Evolutionary conservation across 2,888 invertebrate genomes (phyloP), one percentile per base, ranked within the genome.

Genomic region (Phalera bucephala): DNA sequence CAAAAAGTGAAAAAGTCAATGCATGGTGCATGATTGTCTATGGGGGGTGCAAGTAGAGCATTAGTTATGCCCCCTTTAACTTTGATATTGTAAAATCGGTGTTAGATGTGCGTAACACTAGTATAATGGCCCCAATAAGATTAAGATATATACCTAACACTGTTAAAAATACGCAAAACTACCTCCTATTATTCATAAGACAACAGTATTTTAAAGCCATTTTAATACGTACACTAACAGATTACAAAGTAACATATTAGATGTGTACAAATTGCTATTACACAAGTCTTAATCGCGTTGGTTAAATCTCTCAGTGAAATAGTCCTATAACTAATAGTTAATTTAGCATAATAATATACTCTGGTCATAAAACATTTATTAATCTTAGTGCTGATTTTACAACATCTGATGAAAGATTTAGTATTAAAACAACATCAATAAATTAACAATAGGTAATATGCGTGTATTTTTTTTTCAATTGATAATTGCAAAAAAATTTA

Each of bases 71-170:
- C 46, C 40, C 36, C 30, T 10, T 39, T 37, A 32, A 44, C 34
- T 36, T 52, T 23, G 40, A 44, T 61, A 45, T 55, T 58, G 52
- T 54, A 26, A 50, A 47, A 57, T 67, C 48, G 53, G 48, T 67
- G 67, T 72, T 68, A 64, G 59, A 45, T 53, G 46, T 56, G 52
- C 51, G 42, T 58, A 54, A 52, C 51, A 56, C 43, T 46, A 13
- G 40, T 41, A 42, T 55, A 43, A 45, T 63, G 46, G 71, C 73
- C 74, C 73, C 74, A 72, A 70, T 50, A 52, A 34, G 47, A 38
- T 53, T 53, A 61, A 43, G n/a, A n/a, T n/a, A 36, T 45, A 35
- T 45, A 33, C 46, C 38, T 47, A 49, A 49, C 43, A 36, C 35
- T 42, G 42, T 59, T 45, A 31, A 21, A 36, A 44, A 40, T 40